Evolutionary conservation across 1,140 invertebrate species (phyloP).

Genomic region (Zophobas morio): DNA sequence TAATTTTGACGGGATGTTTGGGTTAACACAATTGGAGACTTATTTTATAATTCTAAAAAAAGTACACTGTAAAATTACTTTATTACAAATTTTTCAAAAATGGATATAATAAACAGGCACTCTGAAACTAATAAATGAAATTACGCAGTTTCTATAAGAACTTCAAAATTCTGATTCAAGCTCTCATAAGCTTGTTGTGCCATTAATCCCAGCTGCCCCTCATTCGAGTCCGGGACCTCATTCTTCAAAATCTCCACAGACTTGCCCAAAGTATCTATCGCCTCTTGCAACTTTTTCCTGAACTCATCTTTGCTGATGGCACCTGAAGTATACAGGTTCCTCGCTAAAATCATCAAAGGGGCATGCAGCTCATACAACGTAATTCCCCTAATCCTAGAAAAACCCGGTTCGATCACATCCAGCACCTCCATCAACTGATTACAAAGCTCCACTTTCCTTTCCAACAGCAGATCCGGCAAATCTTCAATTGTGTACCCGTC

Average conservation of each 20-base stretch:
- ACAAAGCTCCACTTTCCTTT: slow-evolving; percentile 83
- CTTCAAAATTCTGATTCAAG: slow-evolving; percentile 75
- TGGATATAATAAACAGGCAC: slow-evolving; percentile 1
- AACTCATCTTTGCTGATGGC: slow-evolving; percentile 74
- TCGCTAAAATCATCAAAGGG: slow-evolving; percentile 79
- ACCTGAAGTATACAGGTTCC: slow-evolving; percentile 74
- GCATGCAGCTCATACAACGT: slow-evolving; percentile 85
- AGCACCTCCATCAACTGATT: slow-evolving; percentile 77
- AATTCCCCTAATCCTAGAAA: slow-evolving; percentile 81
- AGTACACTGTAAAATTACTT: background rate
- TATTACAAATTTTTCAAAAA: background rate
- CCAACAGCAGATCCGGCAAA: slow-evolving; percentile 78
- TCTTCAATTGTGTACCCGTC: slow-evolving; percentile 80
- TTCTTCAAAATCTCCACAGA: slow-evolving; percentile 76
- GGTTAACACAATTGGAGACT: no score
- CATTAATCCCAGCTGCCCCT: slow-evolving; percentile 78
- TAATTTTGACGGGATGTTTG: no score
- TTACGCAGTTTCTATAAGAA: slow-evolving; percentile 64
- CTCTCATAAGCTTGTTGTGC: slow-evolving; percentile 75
- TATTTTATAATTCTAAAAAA: background rate
- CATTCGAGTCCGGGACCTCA: slow-evolving; percentile 78
- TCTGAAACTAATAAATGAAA: background rate
- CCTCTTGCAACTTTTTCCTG: slow-evolving; percentile 77
- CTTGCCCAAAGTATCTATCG: slow-evolving; percentile 72
- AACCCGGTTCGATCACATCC: slow-evolving; percentile 82